Conservation (phyloP, 2,888 invertebrate genomes). For the Brassicogethes aeneus region DNA sequence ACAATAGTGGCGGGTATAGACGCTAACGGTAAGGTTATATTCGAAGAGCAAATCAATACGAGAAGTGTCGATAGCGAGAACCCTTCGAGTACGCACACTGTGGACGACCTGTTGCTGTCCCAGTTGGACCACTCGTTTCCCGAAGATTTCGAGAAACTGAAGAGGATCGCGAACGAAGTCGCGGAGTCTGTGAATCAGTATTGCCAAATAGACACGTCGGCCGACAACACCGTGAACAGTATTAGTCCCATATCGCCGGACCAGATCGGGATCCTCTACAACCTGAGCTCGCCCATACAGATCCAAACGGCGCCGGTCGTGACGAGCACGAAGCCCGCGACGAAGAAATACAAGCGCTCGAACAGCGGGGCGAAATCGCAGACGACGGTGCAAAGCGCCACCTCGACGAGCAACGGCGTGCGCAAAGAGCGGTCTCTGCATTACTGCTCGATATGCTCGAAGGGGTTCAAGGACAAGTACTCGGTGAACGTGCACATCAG, state of each 20-base stretch:
- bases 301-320: slow-evolving; percentile 51
- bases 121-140: slow-evolving; percentile 61
- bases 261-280: slow-evolving; percentile 36
- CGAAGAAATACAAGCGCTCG: slow-evolving; percentile 65
- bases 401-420: slow-evolving; percentile 61
- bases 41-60: slow-evolving; percentile 31
- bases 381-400: slow-evolving; percentile 39
- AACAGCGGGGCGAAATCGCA: slow-evolving; percentile 33
- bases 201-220: slow-evolving; percentile 46
- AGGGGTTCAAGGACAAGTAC: slow-evolving; percentile 93
- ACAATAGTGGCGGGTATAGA: slow-evolving; percentile 39
- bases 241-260: slow-evolving; percentile 31
- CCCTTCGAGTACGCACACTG: slow-evolving; percentile 51
- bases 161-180: slow-evolving; percentile 74
- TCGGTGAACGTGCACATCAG: slow-evolving; percentile 96
- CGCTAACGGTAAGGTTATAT: slow-evolving; percentile 35
- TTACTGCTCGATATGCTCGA: slow-evolving; percentile 87
- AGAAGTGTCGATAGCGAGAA: slow-evolving; percentile 30
- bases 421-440: slow-evolving; percentile 82
- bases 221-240: slow-evolving; percentile 49
- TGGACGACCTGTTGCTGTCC: slow-evolving; percentile 61
- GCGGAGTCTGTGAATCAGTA: slow-evolving; percentile 67
- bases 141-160: slow-evolving; percentile 77
- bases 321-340: slow-evolving; percentile 50
- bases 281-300: slow-evolving; percentile 35